Conservation (phyloP, 2,888 invertebrate genomes). For the Sepiola atlantica region DNA sequence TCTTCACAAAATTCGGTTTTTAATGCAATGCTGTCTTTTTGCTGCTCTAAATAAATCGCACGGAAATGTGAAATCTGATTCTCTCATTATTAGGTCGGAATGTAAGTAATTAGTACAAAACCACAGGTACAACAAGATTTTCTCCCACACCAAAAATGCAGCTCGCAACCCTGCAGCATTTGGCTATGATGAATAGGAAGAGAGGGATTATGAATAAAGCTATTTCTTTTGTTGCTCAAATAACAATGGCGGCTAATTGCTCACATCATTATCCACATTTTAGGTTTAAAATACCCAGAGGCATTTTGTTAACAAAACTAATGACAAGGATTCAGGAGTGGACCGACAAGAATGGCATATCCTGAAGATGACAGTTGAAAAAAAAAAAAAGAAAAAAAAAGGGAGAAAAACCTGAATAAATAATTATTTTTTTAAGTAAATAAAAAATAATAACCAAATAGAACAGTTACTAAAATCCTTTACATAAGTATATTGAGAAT, state of each 20-base stretch:
- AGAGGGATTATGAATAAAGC: neutral
- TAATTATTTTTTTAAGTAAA: too few species aligned
- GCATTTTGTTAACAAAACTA: neutral
- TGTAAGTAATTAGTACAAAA: neutral
- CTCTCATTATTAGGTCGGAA: neutral
- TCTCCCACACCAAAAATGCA: neutral
- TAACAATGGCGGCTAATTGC: neutral
- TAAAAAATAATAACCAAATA: too few species aligned
- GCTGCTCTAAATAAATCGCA: too few species aligned
- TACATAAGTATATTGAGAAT: too few species aligned
- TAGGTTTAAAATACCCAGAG: neutral
- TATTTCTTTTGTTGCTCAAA: neutral
- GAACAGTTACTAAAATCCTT: too few species aligned
- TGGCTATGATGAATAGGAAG: neutral
- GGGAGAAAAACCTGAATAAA: too few species aligned
- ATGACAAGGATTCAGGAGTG: neutral
- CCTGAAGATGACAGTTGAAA: too few species aligned
- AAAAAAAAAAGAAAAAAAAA: too few species aligned
- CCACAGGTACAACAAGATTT: neutral
- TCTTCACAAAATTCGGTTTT: too few species aligned
- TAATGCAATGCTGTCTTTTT: too few species aligned
- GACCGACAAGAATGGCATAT: neutral
- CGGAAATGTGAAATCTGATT: too few species aligned
- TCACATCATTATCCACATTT: neutral
- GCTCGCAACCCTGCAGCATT: neutral